These are phyloP conservation scores for Drosophila azteca DNA, from an alignment of 1,140 invertebrate genomes.

Conservation along the genomic window DNA sequence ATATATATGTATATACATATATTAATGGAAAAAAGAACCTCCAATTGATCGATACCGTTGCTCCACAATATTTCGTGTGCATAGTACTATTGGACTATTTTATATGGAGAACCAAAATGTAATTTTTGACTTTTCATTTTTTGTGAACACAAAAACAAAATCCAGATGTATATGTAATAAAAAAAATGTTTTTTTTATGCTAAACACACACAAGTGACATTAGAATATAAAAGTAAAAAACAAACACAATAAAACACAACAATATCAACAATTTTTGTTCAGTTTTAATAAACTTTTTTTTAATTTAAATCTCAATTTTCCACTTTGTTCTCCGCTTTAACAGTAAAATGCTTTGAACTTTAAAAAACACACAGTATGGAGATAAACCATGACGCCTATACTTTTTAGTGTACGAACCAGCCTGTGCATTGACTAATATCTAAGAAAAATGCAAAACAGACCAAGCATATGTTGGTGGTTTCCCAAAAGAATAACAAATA, in stretches of 20 bases:
- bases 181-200: conserved; percentile 23
- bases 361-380: conserved; percentile 16
- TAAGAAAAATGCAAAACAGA: background rate
- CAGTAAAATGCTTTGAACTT: background rate
- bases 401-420: conserved; percentile 38
- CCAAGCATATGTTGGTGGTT: too few species aligned
- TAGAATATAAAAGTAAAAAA: conserved; percentile 40
- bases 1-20: too few species aligned
- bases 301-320: background rate
- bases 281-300: background rate
- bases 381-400: background rate
- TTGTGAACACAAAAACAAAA: conserved; percentile 18
- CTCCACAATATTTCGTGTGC: too few species aligned
- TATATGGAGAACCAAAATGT: too few species aligned
- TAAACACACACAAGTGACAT: conserved; percentile 54
- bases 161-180: conserved; percentile 35
- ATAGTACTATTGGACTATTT: too few species aligned
- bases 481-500: conserved; percentile 7
- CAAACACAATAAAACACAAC: conserved; percentile 40
- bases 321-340: conserved; percentile 1
- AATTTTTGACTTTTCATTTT: conserved; percentile 2
- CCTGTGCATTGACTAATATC: conserved; percentile 19
- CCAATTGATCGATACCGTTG: too few species aligned
- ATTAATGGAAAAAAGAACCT: conserved; percentile 2
- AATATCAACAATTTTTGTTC: conserved; percentile 12